These are phyloP conservation scores for Neotoxoptera formosana DNA, from an alignment of 1,140 invertebrate genomes.

Conservation along the genomic window DNA sequence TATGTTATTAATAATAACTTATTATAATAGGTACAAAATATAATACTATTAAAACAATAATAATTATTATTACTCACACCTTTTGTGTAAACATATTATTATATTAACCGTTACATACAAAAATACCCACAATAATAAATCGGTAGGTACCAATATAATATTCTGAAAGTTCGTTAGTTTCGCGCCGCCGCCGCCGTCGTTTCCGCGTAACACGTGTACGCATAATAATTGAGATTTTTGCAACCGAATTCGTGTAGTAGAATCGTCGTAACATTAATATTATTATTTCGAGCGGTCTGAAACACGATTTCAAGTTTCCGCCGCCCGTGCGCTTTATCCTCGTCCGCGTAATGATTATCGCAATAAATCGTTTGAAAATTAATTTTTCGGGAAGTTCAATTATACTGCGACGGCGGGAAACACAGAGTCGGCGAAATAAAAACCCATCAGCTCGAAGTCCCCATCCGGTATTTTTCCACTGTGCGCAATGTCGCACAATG, in stretches of 20 bases:
- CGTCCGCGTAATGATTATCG: background rate
- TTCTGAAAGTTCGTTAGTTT: background rate
- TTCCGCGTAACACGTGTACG: background rate
- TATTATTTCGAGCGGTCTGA: background rate
- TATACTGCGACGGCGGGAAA: fast-evolving
- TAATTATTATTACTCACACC: background rate
- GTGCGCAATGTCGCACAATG: background rate
- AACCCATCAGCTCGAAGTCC: background rate
- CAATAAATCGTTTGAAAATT: background rate
- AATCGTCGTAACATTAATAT: background rate
- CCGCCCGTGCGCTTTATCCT: too few species aligned
- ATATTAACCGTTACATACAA: background rate
- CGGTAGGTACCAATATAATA: background rate
- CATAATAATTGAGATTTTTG: background rate
- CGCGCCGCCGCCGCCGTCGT: too few species aligned
- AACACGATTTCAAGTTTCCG: background rate
- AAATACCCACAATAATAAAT: background rate
- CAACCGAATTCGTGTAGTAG: background rate
- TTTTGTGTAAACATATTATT: background rate
- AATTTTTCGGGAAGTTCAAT: background rate
- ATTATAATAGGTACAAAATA: too few species aligned
- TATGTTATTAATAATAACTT: too few species aligned
- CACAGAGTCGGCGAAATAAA: background rate
- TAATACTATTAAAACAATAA: background rate
- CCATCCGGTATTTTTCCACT: background rate